A percentile compares a stretch with the other conserved stretches of the same genome.
Evolutionary conservation across 2,888 invertebrate species (phyloP).

Genomic region (Oscheius sp.): DNA sequence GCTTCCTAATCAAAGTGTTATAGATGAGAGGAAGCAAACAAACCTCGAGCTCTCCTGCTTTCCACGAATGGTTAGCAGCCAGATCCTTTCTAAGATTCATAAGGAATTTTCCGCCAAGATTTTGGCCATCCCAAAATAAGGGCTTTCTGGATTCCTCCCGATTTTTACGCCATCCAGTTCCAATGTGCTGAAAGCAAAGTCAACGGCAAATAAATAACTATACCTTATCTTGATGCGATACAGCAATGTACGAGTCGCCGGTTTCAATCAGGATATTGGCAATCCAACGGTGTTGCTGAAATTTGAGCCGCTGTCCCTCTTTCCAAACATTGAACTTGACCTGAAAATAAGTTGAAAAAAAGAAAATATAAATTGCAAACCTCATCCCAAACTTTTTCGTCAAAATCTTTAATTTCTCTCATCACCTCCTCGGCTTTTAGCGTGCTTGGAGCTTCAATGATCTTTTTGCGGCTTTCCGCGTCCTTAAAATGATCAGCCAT

Average conservation of each 20-base stretch:
- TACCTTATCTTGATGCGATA: constrained; percentile 63
- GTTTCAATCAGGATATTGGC: constrained; percentile 55
- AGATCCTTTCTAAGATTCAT: constrained; percentile 58
- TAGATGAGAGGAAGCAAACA: neutral
- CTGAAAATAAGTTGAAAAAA: constrained; percentile 35
- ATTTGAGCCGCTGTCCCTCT: constrained; percentile 57
- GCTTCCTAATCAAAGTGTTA: constrained; percentile 8
- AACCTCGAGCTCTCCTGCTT: constrained; percentile 54
- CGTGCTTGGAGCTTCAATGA: constrained; percentile 43
- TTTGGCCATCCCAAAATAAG: constrained; percentile 65
- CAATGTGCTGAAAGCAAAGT: constrained; percentile 46
- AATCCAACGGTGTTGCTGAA: constrained; percentile 59
- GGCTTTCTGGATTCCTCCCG: constrained; percentile 62
- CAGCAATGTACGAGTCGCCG: constrained; percentile 55
- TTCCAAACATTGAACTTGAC: constrained; percentile 55
- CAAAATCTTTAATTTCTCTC: constrained; percentile 57
- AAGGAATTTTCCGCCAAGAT: constrained; percentile 60
- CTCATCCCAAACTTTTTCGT: constrained; percentile 56
- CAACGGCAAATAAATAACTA: neutral
- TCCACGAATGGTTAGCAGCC: constrained; percentile 43
- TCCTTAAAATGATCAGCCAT: constrained; percentile 64
- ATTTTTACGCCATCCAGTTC: constrained; percentile 68
- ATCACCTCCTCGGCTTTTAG: constrained; percentile 56
- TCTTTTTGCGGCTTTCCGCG: constrained; percentile 45
- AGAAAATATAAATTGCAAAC: constrained; percentile 26